phyloP scores from a whole-genome alignment of 2,888 invertebrate genomes.

The Chironomus tentans region DNA sequence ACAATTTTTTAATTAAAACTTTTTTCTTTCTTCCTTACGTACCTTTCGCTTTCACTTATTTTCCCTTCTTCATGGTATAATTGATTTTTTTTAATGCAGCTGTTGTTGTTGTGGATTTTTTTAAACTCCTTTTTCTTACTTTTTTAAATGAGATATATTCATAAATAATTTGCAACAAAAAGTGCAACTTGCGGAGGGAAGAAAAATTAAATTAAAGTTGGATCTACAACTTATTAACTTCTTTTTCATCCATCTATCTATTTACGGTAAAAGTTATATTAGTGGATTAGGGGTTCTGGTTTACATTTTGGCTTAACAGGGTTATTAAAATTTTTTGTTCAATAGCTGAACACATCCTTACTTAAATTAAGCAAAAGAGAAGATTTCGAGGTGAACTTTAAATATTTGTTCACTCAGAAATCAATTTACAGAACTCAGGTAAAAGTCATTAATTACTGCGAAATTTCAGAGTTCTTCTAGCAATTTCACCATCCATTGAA shows the following conservation, averaged over 20 bases:
- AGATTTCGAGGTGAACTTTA: no score
- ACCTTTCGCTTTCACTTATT: background rate
- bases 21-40: conserved; percentile 7
- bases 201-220: conserved; percentile 20
- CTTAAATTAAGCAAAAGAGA: no score
- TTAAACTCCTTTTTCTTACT: background rate
- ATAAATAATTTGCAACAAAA: no score
- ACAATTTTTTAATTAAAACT: conserved; percentile 25
- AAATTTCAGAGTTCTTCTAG: no score
- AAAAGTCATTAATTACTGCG: no score
- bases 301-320: no score
- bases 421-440: no score
- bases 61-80: background rate
- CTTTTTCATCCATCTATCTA: background rate
- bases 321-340: no score
- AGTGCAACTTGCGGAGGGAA: background rate
- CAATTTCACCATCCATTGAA: no score
- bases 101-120: background rate
- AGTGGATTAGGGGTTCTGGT: background rate
- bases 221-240: conserved; percentile 9
- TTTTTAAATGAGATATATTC: background rate
- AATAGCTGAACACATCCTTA: no score
- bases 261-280: background rate
- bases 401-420: no score
- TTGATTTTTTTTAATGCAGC: conserved; percentile 10